phyloP scores from a whole-genome alignment of 1,140 invertebrate genomes.

The Zaprionus vittiger region DNA sequence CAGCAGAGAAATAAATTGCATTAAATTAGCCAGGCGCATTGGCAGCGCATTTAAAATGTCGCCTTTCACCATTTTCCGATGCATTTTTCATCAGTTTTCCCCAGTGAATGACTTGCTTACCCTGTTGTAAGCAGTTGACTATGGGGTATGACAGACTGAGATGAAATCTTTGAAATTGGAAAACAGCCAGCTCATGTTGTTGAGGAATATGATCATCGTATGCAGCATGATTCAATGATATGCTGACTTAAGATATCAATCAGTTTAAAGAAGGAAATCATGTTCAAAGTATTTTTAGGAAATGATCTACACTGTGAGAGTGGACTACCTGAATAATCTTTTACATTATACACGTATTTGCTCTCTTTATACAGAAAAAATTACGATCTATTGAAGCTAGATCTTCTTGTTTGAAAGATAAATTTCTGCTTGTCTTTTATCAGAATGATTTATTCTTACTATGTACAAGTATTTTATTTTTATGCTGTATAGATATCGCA shows the following conservation, averaged over 20 bases:
- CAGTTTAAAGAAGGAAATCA: neutral
- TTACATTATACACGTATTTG: no score
- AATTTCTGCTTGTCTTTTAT: neutral
- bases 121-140: neutral
- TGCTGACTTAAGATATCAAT: neutral
- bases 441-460: neutral
- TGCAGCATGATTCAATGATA: neutral
- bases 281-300: neutral
- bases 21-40: conserved; percentile 49
- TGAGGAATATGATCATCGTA: neutral
- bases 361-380: neutral
- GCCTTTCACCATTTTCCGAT: conserved; percentile 36
- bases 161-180: no score
- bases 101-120: neutral
- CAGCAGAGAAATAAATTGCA: conserved; percentile 43
- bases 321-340: no score
- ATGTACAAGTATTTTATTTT: no score
- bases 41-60: conserved; percentile 41
- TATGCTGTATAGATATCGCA: no score
- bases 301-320: neutral
- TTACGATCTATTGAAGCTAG: neutral
- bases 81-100: conserved; percentile 36
- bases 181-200: neutral
- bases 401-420: neutral
- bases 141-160: no score